phyloP scores from a whole-genome alignment of 2,888 invertebrate genomes.

The Drosophila neonasuta region DNA sequence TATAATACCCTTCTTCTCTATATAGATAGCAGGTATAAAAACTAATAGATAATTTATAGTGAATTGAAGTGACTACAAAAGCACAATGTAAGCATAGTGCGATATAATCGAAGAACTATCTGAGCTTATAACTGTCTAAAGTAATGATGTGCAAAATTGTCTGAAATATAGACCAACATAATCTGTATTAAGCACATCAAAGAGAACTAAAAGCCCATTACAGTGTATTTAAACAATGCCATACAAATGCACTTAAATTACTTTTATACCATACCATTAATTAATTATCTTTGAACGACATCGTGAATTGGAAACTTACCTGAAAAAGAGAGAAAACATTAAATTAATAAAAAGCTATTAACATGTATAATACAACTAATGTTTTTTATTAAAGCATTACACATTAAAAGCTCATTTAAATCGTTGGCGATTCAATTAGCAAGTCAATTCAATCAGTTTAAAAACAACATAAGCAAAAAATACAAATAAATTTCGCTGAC shows the following conservation, averaged over 20 bases:
- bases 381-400: constrained; percentile 4
- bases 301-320: constrained; percentile 51
- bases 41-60: not conserved
- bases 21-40: too few relatives aligned
- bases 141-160: too few relatives aligned
- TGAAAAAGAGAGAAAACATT: constrained; percentile 41
- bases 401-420: constrained; percentile 23
- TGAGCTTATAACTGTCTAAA: too few relatives aligned
- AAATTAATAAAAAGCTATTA: constrained; percentile 24
- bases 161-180: not conserved
- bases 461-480: constrained; percentile 2
- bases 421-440: constrained; percentile 27
- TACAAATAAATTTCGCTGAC: constrained; percentile 32
- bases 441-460: constrained; percentile 16
- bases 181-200: not conserved
- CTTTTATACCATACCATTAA: constrained; percentile 56
- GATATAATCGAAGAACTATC: too few relatives aligned
- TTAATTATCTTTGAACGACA: constrained; percentile 31
- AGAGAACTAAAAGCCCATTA: not conserved
- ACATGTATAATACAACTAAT: not conserved
- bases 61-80: too few relatives aligned
- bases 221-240: not conserved
- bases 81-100: too few relatives aligned
- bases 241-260: constrained; percentile 10
- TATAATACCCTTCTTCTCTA: too few relatives aligned